phyloP scores from a whole-genome alignment of 2,888 invertebrate species.

The Heterodera filipjevi region DNA sequence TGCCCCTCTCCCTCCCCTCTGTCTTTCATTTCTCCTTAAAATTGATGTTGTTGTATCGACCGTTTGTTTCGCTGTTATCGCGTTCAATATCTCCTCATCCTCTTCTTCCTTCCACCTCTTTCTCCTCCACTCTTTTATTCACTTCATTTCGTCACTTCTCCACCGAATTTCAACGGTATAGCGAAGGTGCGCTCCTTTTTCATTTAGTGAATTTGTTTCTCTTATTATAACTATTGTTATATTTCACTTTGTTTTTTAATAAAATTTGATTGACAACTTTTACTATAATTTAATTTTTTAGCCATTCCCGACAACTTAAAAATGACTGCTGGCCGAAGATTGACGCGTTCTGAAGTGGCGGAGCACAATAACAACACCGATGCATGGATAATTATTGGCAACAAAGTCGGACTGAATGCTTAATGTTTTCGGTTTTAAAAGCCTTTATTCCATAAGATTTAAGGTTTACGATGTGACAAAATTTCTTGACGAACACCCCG shows the following conservation, averaged over 20 bases:
- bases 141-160: background rate
- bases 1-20: background rate
- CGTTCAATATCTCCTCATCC: background rate
- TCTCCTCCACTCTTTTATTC: background rate
- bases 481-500: conserved; percentile 65
- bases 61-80: background rate
- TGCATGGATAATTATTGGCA: conserved; percentile 62
- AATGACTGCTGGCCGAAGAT: conserved; percentile 6
- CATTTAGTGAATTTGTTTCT: background rate
- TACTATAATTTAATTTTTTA: background rate
- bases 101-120: background rate
- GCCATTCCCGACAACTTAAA: background rate
- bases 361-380: conserved; percentile 59
- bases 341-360: conserved; percentile 55
- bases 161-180: background rate
- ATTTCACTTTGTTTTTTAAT: too few species aligned
- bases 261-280: background rate
- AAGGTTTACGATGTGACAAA: conserved; percentile 63
- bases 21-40: background rate
- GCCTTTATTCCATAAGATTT: background rate
- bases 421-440: too few species aligned
- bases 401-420: conserved; percentile 42
- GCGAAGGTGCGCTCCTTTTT: background rate
- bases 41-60: background rate
- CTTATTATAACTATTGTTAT: too few species aligned